phyloP scores from a whole-genome alignment of 2,113 vertebrate genomes.

The Gnathonemus echidnorhynchus region DNA sequence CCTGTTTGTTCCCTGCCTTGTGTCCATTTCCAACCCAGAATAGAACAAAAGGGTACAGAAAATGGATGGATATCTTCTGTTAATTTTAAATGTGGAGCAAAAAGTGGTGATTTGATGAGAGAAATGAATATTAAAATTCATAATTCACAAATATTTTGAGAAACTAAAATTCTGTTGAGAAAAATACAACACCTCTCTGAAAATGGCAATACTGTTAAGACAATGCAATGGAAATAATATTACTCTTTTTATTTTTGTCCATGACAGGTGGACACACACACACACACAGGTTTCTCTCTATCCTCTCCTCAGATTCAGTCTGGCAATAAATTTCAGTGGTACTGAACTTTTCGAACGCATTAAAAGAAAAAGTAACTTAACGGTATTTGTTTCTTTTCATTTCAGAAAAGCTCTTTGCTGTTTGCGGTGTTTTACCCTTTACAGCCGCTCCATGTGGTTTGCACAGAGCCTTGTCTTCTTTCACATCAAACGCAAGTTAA shows the following conservation, averaged over 20 bases:
- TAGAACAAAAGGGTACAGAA: neutral
- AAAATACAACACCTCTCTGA: too few species aligned
- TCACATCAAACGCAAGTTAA: too few species aligned
- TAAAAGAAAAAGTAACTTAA: neutral
- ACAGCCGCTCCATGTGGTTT: neutral
- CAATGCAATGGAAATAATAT: too few species aligned
- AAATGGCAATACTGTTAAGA: too few species aligned
- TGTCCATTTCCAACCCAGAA: neutral
- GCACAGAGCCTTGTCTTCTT: neutral
- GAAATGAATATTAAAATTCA: neutral
- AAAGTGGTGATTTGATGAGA: neutral
- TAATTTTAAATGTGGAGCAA: neutral
- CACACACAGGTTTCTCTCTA: neutral
- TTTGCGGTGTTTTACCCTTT: neutral
- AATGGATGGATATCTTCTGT: neutral
- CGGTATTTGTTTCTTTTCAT: neutral
- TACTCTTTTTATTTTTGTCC: too few species aligned
- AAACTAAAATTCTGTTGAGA: too few species aligned
- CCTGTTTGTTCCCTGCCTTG: neutral
- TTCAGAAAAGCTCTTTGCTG: neutral
- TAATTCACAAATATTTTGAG: neutral
- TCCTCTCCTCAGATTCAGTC: neutral
- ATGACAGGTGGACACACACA: neutral
- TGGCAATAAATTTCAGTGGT: neutral
- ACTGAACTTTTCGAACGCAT: neutral